Evolutionary conservation across 2,888 invertebrate species (phyloP), one percentile per base, ranked within the genome.

Genomic region (Hirtodrosophila histrioides): DNA sequence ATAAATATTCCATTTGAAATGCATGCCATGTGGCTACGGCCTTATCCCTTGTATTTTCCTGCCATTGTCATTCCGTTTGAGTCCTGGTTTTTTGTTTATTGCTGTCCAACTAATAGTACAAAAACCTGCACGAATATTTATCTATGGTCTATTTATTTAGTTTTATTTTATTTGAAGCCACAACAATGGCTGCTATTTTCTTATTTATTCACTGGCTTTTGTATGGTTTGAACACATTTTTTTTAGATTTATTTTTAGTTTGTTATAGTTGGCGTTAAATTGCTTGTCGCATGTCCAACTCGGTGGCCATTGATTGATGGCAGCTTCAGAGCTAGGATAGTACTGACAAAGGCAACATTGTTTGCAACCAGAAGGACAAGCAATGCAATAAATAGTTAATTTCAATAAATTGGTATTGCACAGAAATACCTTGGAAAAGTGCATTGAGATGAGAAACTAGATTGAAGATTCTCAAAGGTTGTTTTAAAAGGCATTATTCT

Each of bases 1-100:
- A 88, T 77, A 85, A 80, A 88, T 83, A 84, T 83, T 84, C 85
- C 86, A 85, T 85, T 85, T 86, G 63, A 78, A 76, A 86, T 72
- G 80, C 80, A 86, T 69, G 64, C 43, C 48, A 51, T 57, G 65
- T 35, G 75, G 48, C 55, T 40, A 48, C 58, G 58, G 81, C 65
- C 49, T 57, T 74, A 56, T 54, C 55, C 75, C 44, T 24, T 29
- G 57, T 48, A 43, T 75, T 69, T 60, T 50, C 40, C 54, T 54
- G 43, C 48, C 57, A 63, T 70, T 78, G 71, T 76, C 65, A 63
- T 66, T 63, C 53, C 57, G 40, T 58, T 80, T 57, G 44, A 63
- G 43, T 46, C 23, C 33, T 39, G 48, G 23, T 10, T 23, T 12
- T 33, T 37, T 31, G 7, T 23, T 43, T 33, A 29, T 12, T 31